Evolutionary conservation across 2,113 vertebrate species (phyloP), one percentile per base, ranked within the genome.

Genomic region (Bujurquina vittata): DNA sequence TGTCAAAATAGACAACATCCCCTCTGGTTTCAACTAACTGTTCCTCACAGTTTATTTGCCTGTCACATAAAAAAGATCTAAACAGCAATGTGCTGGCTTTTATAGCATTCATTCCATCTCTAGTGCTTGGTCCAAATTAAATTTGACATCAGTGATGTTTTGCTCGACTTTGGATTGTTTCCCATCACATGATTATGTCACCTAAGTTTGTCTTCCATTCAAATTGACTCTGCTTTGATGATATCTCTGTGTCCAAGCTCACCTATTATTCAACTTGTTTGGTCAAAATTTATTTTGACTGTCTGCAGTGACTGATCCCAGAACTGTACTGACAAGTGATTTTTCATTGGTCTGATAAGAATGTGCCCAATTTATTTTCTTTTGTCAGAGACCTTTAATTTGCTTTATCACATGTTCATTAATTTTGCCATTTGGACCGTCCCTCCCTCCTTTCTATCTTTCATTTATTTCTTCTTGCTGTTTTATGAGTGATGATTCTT

Each of bases 321-420:
- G 11, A 58, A 6, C 61, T 62, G 35, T 40, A 35, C 72, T 57
- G 37, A 79, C 81, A 69, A 65, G 65, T 4, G 60, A 57, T 22
- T 55, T 52, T 85, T 73, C 73, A 84, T 79, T 49, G 74, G 31
- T 57, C 67, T 79, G 75, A 59, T 35, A 58, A 58, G 17, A 72
- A 72, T 35, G 65, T 31, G 17, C 2, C 43, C n/a, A 26, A 87
- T 81, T 73, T 52, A 63, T 77, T 59, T 79, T 54, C 18, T 72
- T 20, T 26, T 67, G 54, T 82, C 37, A 80, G 33, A 65, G 79
- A 62, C 56, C 23, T 20, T 72, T 40, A 61, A 72, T 79, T 80
- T 43, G 23, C 74, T 80, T 57, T 15, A 69, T 43, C 86, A 79
- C 26, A 54, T 37, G 78, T 72, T 81, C 65, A 89, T 72, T 63